Evolutionary conservation across 2,888 invertebrate genomes (phyloP).

Genomic region (Malacosoma neustria): DNA sequence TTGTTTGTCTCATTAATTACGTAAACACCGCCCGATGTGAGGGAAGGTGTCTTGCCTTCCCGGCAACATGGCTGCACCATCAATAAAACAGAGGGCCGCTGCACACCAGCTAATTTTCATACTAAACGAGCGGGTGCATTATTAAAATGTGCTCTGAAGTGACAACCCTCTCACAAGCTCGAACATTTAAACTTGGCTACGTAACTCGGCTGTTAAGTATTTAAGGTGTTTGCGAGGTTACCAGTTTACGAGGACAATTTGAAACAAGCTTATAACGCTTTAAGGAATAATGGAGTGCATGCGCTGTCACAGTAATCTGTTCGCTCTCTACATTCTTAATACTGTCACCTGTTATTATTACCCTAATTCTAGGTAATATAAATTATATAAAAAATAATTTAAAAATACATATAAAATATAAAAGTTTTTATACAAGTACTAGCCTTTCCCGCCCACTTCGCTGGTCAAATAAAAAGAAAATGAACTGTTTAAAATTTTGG

Average conservation of each 20-base stretch:
- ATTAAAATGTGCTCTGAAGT: conserved; percentile 63
- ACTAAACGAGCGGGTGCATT: conserved; percentile 69
- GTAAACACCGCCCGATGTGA: conserved; percentile 22
- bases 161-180: conserved; percentile 52
- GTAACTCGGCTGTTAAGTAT: conserved; percentile 48
- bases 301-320: conserved; percentile 2
- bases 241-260: conserved; percentile 27
- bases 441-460: no score
- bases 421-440: no score
- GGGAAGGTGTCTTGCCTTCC: conserved; percentile 15
- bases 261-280: conserved; percentile 8
- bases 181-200: conserved; percentile 51
- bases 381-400: no score
- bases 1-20: conserved; percentile 29
- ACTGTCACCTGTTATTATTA: no score
- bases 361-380: no score
- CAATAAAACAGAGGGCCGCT: conserved; percentile 50
- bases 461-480: no score
- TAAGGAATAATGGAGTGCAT: conserved; percentile 2
- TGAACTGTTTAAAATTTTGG: no score
- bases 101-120: conserved; percentile 67
- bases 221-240: conserved; percentile 42
- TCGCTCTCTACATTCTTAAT: background rate
- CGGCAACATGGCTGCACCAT: conserved; percentile 24
- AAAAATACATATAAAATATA: no score